These are phyloP conservation scores for Phrynosoma platyrhinos DNA, from an alignment of 2,113 vertebrate species.

Conservation along the genomic window DNA sequence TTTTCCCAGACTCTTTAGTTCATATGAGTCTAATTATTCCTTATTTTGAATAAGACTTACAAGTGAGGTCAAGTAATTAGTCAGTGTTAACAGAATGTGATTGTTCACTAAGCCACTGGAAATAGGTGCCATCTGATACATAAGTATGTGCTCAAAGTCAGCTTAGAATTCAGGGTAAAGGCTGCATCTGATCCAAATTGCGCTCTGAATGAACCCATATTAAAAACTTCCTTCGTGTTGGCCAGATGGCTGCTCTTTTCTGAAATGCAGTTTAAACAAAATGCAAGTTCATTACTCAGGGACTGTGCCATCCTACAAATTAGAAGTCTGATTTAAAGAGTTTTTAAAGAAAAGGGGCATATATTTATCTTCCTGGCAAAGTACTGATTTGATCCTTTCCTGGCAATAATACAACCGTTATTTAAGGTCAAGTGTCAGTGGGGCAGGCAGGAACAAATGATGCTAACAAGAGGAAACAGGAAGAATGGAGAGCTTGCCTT, in stretches of 20 bases:
- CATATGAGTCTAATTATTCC: not conserved
- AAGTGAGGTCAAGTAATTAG: constrained; percentile 1
- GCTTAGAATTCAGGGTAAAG: not conserved
- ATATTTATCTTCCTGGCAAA: constrained; percentile 47
- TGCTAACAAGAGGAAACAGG: constrained; percentile 77
- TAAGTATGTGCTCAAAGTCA: constrained; percentile 9
- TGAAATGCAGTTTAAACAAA: not conserved
- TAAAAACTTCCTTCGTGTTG: not conserved
- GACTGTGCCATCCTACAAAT: not conserved
- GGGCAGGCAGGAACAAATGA: constrained; percentile 70
- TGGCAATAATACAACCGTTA: constrained; percentile 19
- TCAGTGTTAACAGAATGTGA: not conserved
- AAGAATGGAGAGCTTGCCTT: constrained; percentile 73
- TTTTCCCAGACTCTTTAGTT: not conserved
- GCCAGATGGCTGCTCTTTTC: not conserved
- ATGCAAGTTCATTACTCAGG: constrained; percentile 1
- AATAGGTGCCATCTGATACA: not conserved
- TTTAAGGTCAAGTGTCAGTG: constrained; percentile 59
- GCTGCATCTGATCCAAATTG: not conserved
- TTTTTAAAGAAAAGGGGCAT: constrained; percentile 24
- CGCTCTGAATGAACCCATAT: not conserved
- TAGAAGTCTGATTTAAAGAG: not conserved
- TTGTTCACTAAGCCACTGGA: not conserved
- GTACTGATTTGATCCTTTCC: constrained; percentile 34
- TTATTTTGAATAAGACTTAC: constrained; percentile 14